These are phyloP conservation scores for Zaprionus camerounensis DNA, from an alignment of 1,140 invertebrate species.

Conservation along the genomic window DNA sequence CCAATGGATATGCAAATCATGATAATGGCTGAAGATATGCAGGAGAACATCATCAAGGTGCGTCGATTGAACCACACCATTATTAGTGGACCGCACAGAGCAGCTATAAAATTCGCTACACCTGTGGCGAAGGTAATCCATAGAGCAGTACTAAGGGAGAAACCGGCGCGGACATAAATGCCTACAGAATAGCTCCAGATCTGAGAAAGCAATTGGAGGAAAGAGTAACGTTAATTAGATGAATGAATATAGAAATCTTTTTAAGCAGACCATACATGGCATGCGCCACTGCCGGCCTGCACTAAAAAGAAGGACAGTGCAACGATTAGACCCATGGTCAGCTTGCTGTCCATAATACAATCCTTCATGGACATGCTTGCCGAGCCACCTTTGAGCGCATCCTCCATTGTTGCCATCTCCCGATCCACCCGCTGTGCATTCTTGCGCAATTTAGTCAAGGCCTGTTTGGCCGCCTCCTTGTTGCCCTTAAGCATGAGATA, in stretches of 20 bases:
- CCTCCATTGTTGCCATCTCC: constrained; percentile 93
- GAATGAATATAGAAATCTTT: background rate
- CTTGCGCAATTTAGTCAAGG: constrained; percentile 79
- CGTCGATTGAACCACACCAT: constrained; percentile 86
- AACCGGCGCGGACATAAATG: constrained; percentile 87
- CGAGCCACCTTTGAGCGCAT: constrained; percentile 86
- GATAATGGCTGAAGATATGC: constrained; percentile 84
- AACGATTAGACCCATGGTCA: constrained; percentile 87
- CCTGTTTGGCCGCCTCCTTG: constrained; percentile 85
- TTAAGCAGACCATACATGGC: constrained; percentile 86
- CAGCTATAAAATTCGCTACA: constrained; percentile 87
- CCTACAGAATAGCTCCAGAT: constrained; percentile 89
- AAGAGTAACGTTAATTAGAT: background rate
- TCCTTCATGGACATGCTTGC: constrained; percentile 86
- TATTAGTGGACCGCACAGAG: constrained; percentile 85
- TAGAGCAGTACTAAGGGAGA: constrained; percentile 85
- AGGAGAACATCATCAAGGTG: constrained; percentile 85
- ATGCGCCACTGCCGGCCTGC: constrained; percentile 93
- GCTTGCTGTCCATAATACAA: constrained; percentile 29
- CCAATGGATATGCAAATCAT: constrained; percentile 85
- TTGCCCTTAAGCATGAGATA: constrained; percentile 88
- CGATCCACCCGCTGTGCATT: constrained; percentile 14
- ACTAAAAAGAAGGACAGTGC: constrained; percentile 89
- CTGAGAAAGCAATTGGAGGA: constrained; percentile 74
- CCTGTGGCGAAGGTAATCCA: constrained; percentile 89